Base-by-base conservation (phyloP, 2,888 invertebrate species). In the Horisme vitalbata region DNA sequence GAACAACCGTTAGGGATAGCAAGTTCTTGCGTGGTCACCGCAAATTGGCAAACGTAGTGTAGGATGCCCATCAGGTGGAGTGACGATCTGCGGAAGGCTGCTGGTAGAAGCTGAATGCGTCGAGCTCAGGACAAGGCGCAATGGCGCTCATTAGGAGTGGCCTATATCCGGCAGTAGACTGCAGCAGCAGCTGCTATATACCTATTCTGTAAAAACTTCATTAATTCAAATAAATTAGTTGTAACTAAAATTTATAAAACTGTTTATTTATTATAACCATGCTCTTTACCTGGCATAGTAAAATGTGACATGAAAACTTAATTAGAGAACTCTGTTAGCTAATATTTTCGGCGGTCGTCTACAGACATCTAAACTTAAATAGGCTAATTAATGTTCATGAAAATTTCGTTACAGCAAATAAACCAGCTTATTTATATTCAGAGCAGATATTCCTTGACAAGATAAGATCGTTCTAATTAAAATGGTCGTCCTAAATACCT, bases 261-360 rank as follows among this genome's bases (percentile, higher is more conserved):
- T 23, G 21, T 26, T 46, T 24, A 39, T 45, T 53, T 14, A 28
- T 45, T 45, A 30, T 28, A 7, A 27, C 44, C 47, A 32, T 30
- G 41, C 15, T 14, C 33, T 61, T 69, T 65, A 67, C 36, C 58
- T 34, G 13, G 44, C 35, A 33, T 33, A 51, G 43, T 55, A 45
- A 59, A 65, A 56, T 56, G 46, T 61, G 55, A 55, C 49, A 39
- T 52, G 49, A 56, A 64, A 63, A 59, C 48, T 57, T 63, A 60
- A 61, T 65, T 61, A 59, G 56, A 62, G 57, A 52, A 57, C 50
- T 55, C 54, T 55, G 57, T 59, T 60, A 55, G 57, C 57, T 61
- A 50, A 41, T 45, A 45, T 55, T 65, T 61, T 55, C 31, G 44
- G 48, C 32, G 49, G 59, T 62, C 59, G 41, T 34, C 48, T 56